Evolutionary conservation across 2,113 vertebrate species (phyloP).

Genomic region (Esox niger): DNA sequence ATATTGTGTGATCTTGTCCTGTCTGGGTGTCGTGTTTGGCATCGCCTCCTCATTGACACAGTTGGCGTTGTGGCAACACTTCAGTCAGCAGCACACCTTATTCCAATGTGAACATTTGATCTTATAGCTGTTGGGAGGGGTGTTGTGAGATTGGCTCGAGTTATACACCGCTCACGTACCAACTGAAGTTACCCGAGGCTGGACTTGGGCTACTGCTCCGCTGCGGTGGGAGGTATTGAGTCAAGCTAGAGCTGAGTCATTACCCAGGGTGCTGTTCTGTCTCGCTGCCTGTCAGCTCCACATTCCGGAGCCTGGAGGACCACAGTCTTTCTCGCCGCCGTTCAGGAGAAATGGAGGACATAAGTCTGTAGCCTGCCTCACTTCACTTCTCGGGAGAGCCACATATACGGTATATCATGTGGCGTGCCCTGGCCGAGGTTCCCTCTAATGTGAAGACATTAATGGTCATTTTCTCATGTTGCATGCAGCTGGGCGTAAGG

Average conservation of each 20-base stretch:
- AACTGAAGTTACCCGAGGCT: slow-evolving; percentile 15
- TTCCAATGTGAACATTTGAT: neutral
- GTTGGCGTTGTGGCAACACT: neutral
- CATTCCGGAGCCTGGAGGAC: slow-evolving; percentile 17
- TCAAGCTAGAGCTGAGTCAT: slow-evolving; percentile 27
- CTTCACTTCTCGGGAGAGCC: slow-evolving; percentile 34
- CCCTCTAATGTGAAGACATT: slow-evolving; percentile 45
- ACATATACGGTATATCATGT: no score
- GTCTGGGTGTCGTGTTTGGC: neutral
- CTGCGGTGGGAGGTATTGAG: neutral
- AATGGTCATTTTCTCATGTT: slow-evolving; percentile 50
- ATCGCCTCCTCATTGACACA: neutral
- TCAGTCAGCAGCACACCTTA: neutral
- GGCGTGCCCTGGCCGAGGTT: slow-evolving; percentile 30
- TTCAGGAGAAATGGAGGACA: slow-evolving; percentile 47
- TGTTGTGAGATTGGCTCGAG: neutral
- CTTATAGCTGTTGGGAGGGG: neutral
- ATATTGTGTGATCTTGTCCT: neutral
- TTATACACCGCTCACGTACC: neutral
- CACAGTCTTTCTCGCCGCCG: slow-evolving; percentile 8
- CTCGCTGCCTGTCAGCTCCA: slow-evolving; percentile 26
- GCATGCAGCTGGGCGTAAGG: slow-evolving; percentile 7
- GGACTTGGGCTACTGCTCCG: slow-evolving; percentile 5
- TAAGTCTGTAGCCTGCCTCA: slow-evolving; percentile 41
- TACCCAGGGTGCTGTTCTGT: slow-evolving; percentile 15